phyloP scores from a whole-genome alignment of 2,113 vertebrate genomes.

The Chloropsis cyanopogon region DNA sequence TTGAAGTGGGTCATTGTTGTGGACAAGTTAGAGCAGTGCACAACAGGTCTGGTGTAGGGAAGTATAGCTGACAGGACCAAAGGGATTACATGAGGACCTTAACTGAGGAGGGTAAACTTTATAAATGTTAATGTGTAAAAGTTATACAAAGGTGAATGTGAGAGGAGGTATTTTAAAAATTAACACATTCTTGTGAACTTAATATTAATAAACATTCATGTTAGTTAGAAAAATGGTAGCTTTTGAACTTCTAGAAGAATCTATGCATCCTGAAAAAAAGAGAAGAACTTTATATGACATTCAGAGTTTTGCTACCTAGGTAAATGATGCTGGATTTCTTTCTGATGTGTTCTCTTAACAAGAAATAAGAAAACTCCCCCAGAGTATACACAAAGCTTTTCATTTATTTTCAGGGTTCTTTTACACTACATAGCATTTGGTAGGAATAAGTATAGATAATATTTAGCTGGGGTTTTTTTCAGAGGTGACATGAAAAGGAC shows the following conservation, averaged over 20 bases:
- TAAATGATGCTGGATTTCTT: neutral
- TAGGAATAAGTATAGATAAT: neutral
- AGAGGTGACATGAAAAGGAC: neutral
- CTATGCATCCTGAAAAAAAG: no score
- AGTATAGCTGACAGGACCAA: fast-evolving
- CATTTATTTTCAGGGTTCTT: neutral
- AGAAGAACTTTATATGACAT: neutral
- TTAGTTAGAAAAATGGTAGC: neutral
- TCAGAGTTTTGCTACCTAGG: neutral
- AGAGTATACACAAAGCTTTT: neutral
- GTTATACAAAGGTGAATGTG: neutral
- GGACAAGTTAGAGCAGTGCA: neutral
- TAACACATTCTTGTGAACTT: neutral
- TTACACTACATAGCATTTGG: neutral
- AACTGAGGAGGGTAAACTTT: neutral
- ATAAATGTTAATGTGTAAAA: neutral
- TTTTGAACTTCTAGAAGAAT: neutral
- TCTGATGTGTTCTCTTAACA: neutral
- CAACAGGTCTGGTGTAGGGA: neutral
- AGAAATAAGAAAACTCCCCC: fast-evolving
- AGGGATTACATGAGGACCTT: neutral
- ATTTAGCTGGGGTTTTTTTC: neutral
- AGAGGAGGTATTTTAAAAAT: neutral
- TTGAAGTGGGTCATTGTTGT: neutral
- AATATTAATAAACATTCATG: neutral